Base-by-base conservation (phyloP, 2,113 vertebrate species). In the Proterorhinus semilunaris region DNA sequence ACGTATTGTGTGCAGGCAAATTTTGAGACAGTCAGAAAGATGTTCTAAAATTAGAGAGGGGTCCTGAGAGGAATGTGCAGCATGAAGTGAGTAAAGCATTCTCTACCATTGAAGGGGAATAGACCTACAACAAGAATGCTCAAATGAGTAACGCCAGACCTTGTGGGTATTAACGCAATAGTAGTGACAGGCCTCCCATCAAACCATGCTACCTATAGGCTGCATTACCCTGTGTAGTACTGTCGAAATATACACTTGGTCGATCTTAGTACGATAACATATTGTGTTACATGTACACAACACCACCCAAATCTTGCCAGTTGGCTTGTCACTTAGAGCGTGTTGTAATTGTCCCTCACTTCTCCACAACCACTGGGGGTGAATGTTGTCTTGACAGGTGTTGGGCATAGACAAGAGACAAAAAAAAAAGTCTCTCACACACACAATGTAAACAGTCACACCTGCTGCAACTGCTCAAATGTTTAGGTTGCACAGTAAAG, bases 31-130 rank as follows among this genome's bases (percentile, higher is more conserved):
- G 86, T 75, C 75, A 63, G 53, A 76, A 74, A 83, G 64, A 76
- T 72, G 69, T 66, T 84, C 91, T 94, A 94, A 92, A 92, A 92
- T 92, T 94, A 93, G 93, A 83, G 69, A 78, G 85, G 88, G 91
- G 91, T 88, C 89, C 91, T 92, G 78, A 73, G 83, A 90, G 91
- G 87, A 90, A 92, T 93, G 89, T 86, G 86, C 89, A 91, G 87
- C 89, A 75, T 87, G 85, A 76, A 66, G 77, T 10, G 88, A 83
- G 84, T 85, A 67, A 76, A 86, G 79, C 83, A 78, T 82, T 88
- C 88, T 84, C 79, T 87, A 69, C 89, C 82, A 88, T 89, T 88
- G 90, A 92, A 87, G 84, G 85, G 86, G 87, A 76, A 77, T 83
- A 86, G 76, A 83, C 79, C 68, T 81, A 79, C 47, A 75, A 79